phyloP scores from a whole-genome alignment of 2,113 vertebrate species.

The Neopipo cinnamomea region DNA sequence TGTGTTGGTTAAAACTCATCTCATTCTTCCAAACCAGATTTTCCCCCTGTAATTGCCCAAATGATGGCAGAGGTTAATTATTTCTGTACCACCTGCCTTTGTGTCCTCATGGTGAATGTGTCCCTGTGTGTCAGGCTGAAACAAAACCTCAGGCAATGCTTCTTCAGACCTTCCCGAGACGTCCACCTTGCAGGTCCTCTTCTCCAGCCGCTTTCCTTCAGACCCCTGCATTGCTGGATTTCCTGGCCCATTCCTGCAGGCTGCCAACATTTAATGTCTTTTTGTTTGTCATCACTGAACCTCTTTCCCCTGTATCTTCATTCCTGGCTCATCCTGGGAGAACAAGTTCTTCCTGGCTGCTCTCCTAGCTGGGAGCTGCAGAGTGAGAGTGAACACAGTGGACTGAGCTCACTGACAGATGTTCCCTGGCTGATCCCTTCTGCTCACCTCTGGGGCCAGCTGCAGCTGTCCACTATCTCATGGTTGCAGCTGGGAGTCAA shows the following conservation, averaged over 20 bases:
- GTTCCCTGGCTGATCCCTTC: not conserved
- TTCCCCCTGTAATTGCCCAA: not conserved
- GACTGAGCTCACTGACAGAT: not conserved
- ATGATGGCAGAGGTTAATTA: not conserved
- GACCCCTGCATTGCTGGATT: not conserved
- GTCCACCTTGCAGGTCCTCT: not conserved
- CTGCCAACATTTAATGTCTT: not conserved
- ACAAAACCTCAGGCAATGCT: rapidly evolving
- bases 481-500: not conserved
- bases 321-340: not conserved
- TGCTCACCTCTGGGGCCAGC: not conserved
- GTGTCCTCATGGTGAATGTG: not conserved
- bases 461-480: not conserved
- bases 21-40: not conserved
- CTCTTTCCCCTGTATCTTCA: not conserved
- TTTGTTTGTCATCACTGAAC: not conserved
- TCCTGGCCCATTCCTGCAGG: not conserved
- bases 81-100: not conserved
- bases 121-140: not conserved
- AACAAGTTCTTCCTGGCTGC: not conserved
- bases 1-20: not conserved
- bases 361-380: not conserved
- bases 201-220: not conserved
- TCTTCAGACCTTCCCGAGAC: not conserved
- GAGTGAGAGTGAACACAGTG: not conserved